Evolutionary conservation across 1,140 invertebrate species (phyloP).

Genomic region (Andrena cerasifolii): DNA sequence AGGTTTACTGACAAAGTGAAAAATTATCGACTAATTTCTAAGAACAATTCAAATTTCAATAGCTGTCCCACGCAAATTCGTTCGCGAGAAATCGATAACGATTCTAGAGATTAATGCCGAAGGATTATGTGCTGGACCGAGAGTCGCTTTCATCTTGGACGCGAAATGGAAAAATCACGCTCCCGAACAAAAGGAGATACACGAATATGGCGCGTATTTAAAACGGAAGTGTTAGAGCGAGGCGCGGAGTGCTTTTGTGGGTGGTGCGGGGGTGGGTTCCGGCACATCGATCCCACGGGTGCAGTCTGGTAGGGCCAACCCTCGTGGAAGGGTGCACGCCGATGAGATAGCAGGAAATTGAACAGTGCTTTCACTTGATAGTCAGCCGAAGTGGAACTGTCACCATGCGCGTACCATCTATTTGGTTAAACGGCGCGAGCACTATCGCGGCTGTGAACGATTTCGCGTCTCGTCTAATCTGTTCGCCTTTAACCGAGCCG

Average conservation of each 20-base stretch:
- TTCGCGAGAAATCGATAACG: too few species aligned
- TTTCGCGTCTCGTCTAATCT: neutral
- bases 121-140: too few species aligned
- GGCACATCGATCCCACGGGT: constrained; percentile 49
- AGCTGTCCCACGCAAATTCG: constrained; percentile 27
- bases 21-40: too few species aligned
- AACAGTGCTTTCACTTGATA: constrained; percentile 55
- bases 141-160: too few species aligned
- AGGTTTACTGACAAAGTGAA: too few species aligned
- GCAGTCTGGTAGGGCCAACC: constrained; percentile 30
- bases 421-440: constrained; percentile 45
- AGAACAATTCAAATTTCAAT: too few species aligned
- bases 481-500: neutral
- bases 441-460: constrained; percentile 1
- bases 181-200: neutral
- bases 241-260: constrained; percentile 44
- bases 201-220: constrained; percentile 40
- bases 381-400: constrained; percentile 38
- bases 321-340: constrained; percentile 43
- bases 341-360: constrained; percentile 59
- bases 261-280: constrained; percentile 20
- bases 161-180: neutral
- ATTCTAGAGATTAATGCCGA: too few species aligned
- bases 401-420: constrained; percentile 39
- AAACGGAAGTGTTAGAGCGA: constrained; percentile 51